Evolutionary conservation across 2,113 vertebrate genomes (phyloP).

Genomic region (Brachyhypopomus gauderio): DNA sequence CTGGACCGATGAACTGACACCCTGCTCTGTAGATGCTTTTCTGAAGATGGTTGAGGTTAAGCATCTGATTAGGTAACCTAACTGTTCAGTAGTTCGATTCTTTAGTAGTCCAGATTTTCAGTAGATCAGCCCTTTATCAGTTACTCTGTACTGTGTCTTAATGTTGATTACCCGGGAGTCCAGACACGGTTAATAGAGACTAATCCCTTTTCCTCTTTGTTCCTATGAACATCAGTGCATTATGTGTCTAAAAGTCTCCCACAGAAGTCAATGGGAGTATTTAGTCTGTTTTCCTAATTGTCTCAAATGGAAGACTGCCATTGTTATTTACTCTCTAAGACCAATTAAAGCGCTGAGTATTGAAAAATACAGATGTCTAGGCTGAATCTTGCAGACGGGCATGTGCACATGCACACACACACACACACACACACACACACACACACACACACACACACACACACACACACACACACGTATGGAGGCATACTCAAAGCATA

Average conservation of each 20-base stretch:
- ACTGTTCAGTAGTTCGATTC: constrained; percentile 37
- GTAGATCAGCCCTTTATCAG: constrained; percentile 35
- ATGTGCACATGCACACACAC: neutral
- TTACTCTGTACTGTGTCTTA: constrained; percentile 32
- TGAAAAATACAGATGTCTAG: constrained; percentile 41
- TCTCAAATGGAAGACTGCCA: constrained; percentile 23
- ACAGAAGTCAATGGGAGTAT: constrained; percentile 28
- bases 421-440: constrained; percentile 17
- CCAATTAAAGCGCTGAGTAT: constrained; percentile 10
- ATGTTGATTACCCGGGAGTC: constrained; percentile 22
- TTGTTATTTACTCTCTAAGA: constrained; percentile 38
- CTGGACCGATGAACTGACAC: constrained; percentile 50
- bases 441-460: constrained; percentile 8
- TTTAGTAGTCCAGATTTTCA: constrained; percentile 35
- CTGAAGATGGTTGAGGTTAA: constrained; percentile 33
- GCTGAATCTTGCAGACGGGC: constrained; percentile 13
- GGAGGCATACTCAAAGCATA: constrained; percentile 46
- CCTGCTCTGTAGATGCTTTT: constrained; percentile 24
- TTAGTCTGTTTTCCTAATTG: constrained; percentile 22
- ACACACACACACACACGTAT: constrained; percentile 33
- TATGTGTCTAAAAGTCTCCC: constrained; percentile 40
- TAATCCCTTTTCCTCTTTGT: constrained; percentile 47
- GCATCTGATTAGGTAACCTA: constrained; percentile 35
- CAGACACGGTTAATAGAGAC: constrained; percentile 52
- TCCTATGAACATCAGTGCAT: constrained; percentile 36